A percentile compares a stretch with the other conserved stretches of the same genome.
Conservation (phyloP, 1,140 invertebrate species). For the Zaprionus nigranus region DNA sequence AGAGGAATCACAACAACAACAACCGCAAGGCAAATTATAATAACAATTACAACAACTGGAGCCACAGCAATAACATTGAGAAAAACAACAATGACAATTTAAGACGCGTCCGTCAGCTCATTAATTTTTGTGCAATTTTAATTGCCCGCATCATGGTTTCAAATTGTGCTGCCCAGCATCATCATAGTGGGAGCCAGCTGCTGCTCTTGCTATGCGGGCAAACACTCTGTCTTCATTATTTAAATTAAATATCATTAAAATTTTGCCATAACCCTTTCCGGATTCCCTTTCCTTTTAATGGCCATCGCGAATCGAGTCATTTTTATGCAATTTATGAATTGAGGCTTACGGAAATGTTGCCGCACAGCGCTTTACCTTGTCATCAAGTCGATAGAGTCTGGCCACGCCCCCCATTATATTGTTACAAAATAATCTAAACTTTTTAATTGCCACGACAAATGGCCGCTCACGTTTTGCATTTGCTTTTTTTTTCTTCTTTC, state of each 20-base stretch:
- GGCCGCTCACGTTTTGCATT: slow-evolving; percentile 58
- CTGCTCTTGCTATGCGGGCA: slow-evolving; percentile 5
- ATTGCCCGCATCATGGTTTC: slow-evolving; percentile 53
- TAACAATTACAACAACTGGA: not conserved
- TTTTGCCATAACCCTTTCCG: slow-evolving; percentile 31
- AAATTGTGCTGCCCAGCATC: slow-evolving; percentile 16
- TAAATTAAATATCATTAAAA: slow-evolving; percentile 50
- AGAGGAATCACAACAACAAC: not conserved
- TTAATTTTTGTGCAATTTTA: slow-evolving; percentile 61
- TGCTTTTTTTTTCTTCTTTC: slow-evolving; percentile 28
- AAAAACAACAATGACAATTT: slow-evolving; percentile 47
- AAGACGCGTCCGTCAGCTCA: slow-evolving; percentile 57
- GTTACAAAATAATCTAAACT: slow-evolving; percentile 76
- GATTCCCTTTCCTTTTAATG: slow-evolving; percentile 13
- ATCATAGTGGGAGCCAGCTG: not conserved
- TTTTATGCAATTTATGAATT: slow-evolving; percentile 54
- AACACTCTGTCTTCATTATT: slow-evolving; percentile 52
- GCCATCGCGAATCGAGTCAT: slow-evolving; percentile 5
- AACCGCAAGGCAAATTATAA: not conserved
- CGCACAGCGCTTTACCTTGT: slow-evolving; percentile 36
- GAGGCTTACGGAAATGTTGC: slow-evolving; percentile 18
- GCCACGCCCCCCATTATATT: slow-evolving; percentile 51
- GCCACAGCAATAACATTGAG: not conserved
- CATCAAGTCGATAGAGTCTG: slow-evolving; percentile 47
- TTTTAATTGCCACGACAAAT: slow-evolving; percentile 79